phyloP scores from a whole-genome alignment of 2,888 invertebrate species.

The Oscheius sp. region DNA sequence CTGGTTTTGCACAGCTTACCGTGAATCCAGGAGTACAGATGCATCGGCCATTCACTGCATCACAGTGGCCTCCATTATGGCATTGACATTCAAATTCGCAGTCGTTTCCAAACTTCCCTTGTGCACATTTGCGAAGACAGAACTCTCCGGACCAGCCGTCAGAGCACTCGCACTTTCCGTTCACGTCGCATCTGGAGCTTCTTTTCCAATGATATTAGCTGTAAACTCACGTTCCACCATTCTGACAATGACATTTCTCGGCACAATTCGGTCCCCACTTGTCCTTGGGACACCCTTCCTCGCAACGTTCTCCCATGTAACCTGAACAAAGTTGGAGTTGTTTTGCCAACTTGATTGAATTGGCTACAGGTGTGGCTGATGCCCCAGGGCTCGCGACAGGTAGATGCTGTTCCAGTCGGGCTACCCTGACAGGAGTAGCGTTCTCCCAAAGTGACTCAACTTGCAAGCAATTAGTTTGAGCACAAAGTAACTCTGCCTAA shows the following conservation, averaged over 20 bases:
- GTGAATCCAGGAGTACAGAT: constrained; percentile 75
- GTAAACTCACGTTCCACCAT: constrained; percentile 60
- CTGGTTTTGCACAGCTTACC: constrained; percentile 25
- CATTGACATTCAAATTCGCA: constrained; percentile 70
- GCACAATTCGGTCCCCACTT: constrained; percentile 59
- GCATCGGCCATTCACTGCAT: constrained; percentile 76
- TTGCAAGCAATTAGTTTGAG: no score
- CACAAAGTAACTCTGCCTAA: no score
- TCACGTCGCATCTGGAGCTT: constrained; percentile 50
- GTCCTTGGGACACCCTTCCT: constrained; percentile 85
- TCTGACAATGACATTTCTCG: constrained; percentile 66
- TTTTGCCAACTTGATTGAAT: neutral
- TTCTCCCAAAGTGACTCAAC: no score
- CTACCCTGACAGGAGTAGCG: no score
- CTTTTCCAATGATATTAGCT: neutral
- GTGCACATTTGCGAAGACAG: constrained; percentile 65
- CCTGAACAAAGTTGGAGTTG: constrained; percentile 38
- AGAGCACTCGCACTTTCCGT: constrained; percentile 62
- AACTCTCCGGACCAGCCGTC: constrained; percentile 65
- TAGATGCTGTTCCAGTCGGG: no score
- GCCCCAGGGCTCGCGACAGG: no score
- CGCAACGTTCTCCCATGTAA: constrained; percentile 82
- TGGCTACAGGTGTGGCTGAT: neutral
- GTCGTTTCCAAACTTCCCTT: constrained; percentile 60
- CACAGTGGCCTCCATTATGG: constrained; percentile 76